phyloP scores from a whole-genome alignment of 1,140 invertebrate species.

The Lordiphosa stackelbergi region DNA sequence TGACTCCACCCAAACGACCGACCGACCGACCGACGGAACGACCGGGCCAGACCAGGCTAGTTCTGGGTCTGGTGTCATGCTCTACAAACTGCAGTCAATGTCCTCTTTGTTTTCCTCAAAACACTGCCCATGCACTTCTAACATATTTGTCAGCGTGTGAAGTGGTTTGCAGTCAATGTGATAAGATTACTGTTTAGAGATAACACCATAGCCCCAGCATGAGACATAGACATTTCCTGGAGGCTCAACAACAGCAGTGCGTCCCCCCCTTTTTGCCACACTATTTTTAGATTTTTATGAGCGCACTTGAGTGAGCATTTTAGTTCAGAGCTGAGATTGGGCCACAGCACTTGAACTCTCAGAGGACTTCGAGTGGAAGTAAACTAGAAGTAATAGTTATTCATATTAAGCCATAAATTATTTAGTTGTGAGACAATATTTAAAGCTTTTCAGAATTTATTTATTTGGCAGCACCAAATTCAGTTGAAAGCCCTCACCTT shows the following conservation, averaged over 20 bases:
- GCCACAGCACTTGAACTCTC: conserved; percentile 1
- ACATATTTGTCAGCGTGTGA: conserved; percentile 14
- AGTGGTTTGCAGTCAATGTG: conserved; percentile 15
- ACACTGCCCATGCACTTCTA: conserved; percentile 13
- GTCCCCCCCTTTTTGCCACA: background rate
- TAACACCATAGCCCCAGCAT: conserved; percentile 10
- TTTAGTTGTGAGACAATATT: no score
- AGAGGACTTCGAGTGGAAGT: background rate
- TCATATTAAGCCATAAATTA: no score
- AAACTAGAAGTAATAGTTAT: no score
- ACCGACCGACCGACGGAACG: conserved; percentile 9
- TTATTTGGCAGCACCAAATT: no score
- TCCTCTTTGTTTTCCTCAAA: conserved; percentile 59
- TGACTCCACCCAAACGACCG: conserved; percentile 34
- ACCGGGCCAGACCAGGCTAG: conserved; percentile 13
- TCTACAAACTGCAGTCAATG: conserved; percentile 65
- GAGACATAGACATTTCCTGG: conserved; percentile 14
- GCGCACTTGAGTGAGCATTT: conserved; percentile 12
- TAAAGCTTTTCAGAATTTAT: no score
- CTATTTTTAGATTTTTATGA: conserved; percentile 12
- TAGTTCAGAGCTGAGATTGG: conserved; percentile 5
- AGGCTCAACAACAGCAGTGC: conserved; percentile 4
- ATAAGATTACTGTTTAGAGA: conserved; percentile 10
- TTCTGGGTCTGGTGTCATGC: conserved; percentile 23
- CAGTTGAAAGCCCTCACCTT: no score